Evolutionary conservation across 2,888 invertebrate species (phyloP).

Genomic region (Hybos culiciformis): DNA sequence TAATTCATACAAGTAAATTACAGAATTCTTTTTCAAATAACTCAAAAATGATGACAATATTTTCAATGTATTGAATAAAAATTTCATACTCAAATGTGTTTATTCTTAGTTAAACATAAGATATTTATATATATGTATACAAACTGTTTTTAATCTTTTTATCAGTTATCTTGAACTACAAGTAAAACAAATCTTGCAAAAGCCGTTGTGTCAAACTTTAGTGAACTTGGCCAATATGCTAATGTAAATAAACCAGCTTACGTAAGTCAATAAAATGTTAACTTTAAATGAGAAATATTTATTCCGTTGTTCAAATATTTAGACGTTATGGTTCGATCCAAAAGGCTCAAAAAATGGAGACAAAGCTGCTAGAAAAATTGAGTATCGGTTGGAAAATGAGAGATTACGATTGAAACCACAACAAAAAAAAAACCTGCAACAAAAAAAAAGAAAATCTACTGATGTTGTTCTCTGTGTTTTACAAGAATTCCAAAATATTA

Average conservation of each 20-base stretch:
- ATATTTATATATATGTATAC: background rate
- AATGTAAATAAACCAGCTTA: background rate
- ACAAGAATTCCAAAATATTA: background rate
- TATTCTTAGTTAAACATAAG: background rate
- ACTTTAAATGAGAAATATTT: background rate
- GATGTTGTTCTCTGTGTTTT: background rate
- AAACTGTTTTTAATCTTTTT: background rate
- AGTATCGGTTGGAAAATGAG: background rate
- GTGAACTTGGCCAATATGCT: background rate
- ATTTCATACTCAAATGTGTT: too few species aligned
- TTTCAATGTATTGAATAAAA: too few species aligned
- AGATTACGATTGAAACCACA: background rate
- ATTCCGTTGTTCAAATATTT: too few species aligned
- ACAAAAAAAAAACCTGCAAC: background rate
- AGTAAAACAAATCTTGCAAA: background rate
- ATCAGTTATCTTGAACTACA: background rate
- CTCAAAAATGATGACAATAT: background rate
- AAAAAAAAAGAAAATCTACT: background rate
- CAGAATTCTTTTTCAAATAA: background rate
- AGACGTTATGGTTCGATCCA: background rate
- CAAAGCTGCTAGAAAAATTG: background rate
- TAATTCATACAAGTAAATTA: background rate
- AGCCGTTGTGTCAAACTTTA: background rate
- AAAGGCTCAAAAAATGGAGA: background rate
- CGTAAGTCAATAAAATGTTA: background rate